These are phyloP conservation scores for Linepithema humile DNA, from an alignment of 1,140 invertebrate species.

Conservation along the genomic window DNA sequence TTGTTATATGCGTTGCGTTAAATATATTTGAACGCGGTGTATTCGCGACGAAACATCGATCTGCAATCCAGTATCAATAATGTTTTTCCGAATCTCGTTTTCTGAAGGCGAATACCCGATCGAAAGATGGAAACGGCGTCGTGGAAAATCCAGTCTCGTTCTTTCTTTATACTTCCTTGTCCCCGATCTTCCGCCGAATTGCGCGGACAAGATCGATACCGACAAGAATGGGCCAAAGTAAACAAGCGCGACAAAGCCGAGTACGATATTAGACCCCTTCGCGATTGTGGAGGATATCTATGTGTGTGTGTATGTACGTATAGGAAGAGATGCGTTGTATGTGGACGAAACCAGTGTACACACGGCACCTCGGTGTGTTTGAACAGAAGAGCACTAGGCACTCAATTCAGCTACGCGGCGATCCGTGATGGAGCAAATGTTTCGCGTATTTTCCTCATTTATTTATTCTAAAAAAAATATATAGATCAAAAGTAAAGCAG, in stretches of 20 bases:
- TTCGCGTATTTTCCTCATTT: constrained; percentile 12
- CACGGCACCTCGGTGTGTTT: constrained; percentile 79
- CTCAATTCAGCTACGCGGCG: constrained; percentile 76
- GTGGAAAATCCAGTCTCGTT: background rate
- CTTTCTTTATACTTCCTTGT: background rate
- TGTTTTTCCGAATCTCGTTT: background rate
- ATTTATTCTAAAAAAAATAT: constrained; percentile 5
- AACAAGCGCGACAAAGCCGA: constrained; percentile 67
- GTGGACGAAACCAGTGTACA: constrained; percentile 72
- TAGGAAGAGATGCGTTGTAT: background rate
- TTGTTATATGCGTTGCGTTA: too few species aligned
- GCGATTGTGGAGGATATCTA: background rate
- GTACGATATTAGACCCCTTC: constrained; percentile 69
- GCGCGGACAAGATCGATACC: constrained; percentile 57
- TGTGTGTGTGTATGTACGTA: constrained; percentile 6
- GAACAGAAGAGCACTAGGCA: constrained; percentile 74
- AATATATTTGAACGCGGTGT: background rate
- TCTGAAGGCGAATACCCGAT: background rate
- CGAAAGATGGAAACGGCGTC: background rate
- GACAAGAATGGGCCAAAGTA: constrained; percentile 62
- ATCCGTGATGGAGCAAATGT: constrained; percentile 69
- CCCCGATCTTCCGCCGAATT: constrained; percentile 25
- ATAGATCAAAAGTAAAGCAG: background rate
- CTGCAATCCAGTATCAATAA: background rate
- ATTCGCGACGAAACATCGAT: background rate